Base-by-base conservation (phyloP, 2,113 vertebrate genomes). In the Malurus melanocephalus region DNA sequence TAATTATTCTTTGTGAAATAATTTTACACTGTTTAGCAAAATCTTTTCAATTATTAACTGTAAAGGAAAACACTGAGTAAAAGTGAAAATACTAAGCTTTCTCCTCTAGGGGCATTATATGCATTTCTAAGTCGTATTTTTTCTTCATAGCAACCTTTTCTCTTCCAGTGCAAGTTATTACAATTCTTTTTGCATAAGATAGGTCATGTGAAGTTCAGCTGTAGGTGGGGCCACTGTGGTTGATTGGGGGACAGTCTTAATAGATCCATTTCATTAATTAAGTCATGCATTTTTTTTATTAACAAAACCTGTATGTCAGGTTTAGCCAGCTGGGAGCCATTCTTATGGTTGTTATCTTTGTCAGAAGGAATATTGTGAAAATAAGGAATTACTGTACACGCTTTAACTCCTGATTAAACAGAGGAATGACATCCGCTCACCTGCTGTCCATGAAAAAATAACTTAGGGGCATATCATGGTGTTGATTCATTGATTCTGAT, bases 201-300 rank as follows among this genome's bases (percentile, higher is more conserved):
- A 96, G 97, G 97, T 98, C 97, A 97, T 81, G 57, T 91, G 86
- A 96, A 98, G 97, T 98, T 98, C 97, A 98, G 81, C 92, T 95
- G 95, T 96, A 96, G 97, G 97, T 97, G 97, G 95, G 96, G 97
- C 97, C 95, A 95, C 79, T 95, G 92, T 94, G 87, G 93, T 93
- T 91, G 95, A 94, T 96, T 97, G 96, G 96, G 96, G 96, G 94
- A 98, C 93, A 96, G 96, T 97, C 96, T 96, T 97, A 97, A 98
- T 98, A 97, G 96, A 97, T 97, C 97, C 95, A 87, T 97, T 97
- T 97, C 97, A 97, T 97, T 97, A 98, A 98, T 98, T 97, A 97
- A 97, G 97, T 97, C 97, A 96, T 97, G 96, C 97, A 96, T 96
- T 97, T 97, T 97, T 97, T 96, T 96, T 97, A 97, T 97, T 96